phyloP scores from a whole-genome alignment of 1,140 invertebrate genomes.

The Drosophila lowei region DNA sequence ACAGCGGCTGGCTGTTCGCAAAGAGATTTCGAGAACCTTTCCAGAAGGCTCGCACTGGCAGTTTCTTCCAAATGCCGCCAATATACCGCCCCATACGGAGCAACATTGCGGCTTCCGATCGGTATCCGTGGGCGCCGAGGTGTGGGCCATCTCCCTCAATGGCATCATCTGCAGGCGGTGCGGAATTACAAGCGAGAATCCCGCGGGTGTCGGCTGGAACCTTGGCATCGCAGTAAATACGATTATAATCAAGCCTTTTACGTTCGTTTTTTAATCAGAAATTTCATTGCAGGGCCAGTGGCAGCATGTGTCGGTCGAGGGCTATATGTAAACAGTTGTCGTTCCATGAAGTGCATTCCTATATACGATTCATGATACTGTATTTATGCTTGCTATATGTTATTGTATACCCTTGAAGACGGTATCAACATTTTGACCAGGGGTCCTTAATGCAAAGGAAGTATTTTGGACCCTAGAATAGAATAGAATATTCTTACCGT shows the following conservation, averaged over 20 bases:
- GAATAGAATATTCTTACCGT: too few species aligned
- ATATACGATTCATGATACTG: conserved; percentile 31
- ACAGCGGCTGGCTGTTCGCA: conserved; percentile 87
- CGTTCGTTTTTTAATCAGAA: not conserved
- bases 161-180: conserved; percentile 89
- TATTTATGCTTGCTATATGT: conserved; percentile 23
- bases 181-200: conserved; percentile 88
- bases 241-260: not conserved
- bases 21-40: conserved; percentile 87
- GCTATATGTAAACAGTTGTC: conserved; percentile 55
- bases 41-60: conserved; percentile 91
- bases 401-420: conserved; percentile 9
- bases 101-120: conserved; percentile 85
- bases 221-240: conserved; percentile 87
- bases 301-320: conserved; percentile 76
- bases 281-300: conserved; percentile 70
- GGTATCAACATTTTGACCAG: conserved; percentile 1
- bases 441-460: conserved; percentile 6
- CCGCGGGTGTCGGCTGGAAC: conserved; percentile 90
- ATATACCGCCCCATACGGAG: conserved; percentile 86
- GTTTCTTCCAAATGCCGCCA: conserved; percentile 85
- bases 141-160: conserved; percentile 89
- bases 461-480: too few species aligned
- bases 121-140: conserved; percentile 86
- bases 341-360: conserved; percentile 30